Percentiles rank a stretch among this genome's conserved stretches.
Evolutionary conservation across 2,888 invertebrate genomes (phyloP).

Genomic region (Amitus sp.): DNA sequence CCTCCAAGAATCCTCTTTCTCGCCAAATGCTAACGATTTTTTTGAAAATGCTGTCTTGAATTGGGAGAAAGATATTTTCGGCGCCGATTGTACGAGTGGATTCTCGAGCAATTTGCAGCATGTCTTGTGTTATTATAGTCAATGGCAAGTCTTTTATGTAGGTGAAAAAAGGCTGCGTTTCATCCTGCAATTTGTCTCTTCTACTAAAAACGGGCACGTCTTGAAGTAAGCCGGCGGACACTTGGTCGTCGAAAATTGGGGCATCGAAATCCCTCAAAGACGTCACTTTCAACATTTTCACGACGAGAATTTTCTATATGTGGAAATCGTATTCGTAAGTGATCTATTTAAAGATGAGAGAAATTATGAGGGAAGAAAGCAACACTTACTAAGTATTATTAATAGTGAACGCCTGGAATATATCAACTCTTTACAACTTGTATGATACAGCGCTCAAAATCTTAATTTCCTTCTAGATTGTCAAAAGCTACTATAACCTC

Average conservation of each 20-base stretch:
- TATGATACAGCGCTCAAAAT: no score
- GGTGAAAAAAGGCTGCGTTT: constrained; percentile 52
- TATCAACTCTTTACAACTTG: no score
- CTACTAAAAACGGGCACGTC: constrained; percentile 45
- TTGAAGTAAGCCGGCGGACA: constrained; percentile 48
- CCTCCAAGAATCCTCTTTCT: constrained; percentile 79
- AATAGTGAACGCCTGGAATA: no score
- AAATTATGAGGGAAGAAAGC: no score
- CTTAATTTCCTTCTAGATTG: no score
- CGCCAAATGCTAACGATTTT: constrained; percentile 80
- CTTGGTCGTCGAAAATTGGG: constrained; percentile 42
- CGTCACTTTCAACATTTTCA: constrained; percentile 54
- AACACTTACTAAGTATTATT: no score
- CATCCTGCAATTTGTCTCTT: constrained; percentile 50
- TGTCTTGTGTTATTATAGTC: constrained; percentile 75
- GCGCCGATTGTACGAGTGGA: constrained; percentile 68
- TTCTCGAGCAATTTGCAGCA: constrained; percentile 69
- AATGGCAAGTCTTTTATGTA: constrained; percentile 73
- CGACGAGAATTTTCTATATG: no score
- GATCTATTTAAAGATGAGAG: no score
- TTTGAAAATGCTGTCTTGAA: constrained; percentile 79
- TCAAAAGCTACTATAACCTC: no score
- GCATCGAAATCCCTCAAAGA: constrained; percentile 54
- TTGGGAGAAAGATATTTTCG: constrained; percentile 71
- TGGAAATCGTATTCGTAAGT: no score